phyloP scores from a whole-genome alignment of 2,113 vertebrate species.

The Pygoscelis antarcticus region DNA sequence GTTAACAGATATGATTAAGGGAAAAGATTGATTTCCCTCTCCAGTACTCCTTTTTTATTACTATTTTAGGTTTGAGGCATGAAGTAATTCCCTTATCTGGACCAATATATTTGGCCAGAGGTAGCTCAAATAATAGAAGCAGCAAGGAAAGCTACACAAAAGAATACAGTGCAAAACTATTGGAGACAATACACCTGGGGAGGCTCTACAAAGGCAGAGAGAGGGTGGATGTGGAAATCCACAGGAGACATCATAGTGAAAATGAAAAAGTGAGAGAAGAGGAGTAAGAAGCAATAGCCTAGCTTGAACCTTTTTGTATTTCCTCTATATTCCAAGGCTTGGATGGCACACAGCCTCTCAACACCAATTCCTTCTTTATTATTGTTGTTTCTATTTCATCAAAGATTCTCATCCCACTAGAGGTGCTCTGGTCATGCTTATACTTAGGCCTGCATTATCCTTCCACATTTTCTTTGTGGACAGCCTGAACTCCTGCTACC shows the following conservation, averaged over 20 bases:
- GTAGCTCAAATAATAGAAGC: conserved; percentile 6
- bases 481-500: not conserved
- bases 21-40: not conserved
- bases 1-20: not conserved
- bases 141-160: not conserved
- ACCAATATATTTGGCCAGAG: conserved; percentile 3
- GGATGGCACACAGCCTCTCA: not conserved
- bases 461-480: not conserved
- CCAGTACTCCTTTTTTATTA: conserved; percentile 3
- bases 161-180: not conserved
- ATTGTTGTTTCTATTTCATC: not conserved
- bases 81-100: conserved; percentile 37
- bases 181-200: not conserved
- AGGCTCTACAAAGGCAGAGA: not conserved
- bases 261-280: not conserved
- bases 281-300: not conserved
- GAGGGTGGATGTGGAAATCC: not conserved
- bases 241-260: not conserved
- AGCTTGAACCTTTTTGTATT: not conserved
- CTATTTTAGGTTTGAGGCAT: conserved; percentile 18
- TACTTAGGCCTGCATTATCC: not conserved
- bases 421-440: not conserved
- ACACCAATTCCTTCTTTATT: not conserved
- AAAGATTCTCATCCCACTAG: not conserved
- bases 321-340: not conserved